These are phyloP conservation scores for Notoglanidium macrostoma DNA, from an alignment of 2,797 vertebrate genomes.

Conservation along the genomic window DNA sequence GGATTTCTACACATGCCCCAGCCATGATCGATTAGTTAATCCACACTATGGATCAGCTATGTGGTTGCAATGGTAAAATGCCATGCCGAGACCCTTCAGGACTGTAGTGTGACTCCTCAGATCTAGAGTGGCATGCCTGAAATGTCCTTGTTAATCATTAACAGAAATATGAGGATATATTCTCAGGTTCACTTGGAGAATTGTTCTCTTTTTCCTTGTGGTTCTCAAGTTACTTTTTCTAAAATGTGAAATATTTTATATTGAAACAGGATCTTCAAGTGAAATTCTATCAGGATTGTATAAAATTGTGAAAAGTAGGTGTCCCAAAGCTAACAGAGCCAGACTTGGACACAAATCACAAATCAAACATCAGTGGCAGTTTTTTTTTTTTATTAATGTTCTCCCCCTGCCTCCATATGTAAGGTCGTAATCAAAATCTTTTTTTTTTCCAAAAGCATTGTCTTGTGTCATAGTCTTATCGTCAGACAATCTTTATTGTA, in stretches of 20 bases:
- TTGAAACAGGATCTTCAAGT: background rate
- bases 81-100: background rate
- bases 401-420: background rate
- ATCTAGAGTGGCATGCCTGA: background rate
- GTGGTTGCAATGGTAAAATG: background rate
- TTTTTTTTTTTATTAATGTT: background rate
- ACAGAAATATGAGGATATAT: background rate
- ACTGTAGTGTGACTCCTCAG: background rate
- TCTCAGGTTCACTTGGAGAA: background rate
- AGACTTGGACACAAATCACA: background rate
- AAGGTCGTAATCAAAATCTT: background rate
- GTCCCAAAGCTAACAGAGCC: background rate
- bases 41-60: background rate
- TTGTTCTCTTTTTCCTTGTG: background rate
- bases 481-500: slow-evolving; percentile 16
- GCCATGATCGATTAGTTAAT: background rate
- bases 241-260: background rate
- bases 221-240: background rate
- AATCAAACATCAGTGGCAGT: background rate
- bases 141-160: background rate
- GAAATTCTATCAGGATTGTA: background rate
- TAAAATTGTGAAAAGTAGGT: background rate
- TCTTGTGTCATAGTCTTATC: background rate
- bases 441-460: background rate
- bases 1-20: background rate